Base-by-base conservation (phyloP, 2,113 vertebrate genomes). In the Actenoides lindsayi region DNA sequence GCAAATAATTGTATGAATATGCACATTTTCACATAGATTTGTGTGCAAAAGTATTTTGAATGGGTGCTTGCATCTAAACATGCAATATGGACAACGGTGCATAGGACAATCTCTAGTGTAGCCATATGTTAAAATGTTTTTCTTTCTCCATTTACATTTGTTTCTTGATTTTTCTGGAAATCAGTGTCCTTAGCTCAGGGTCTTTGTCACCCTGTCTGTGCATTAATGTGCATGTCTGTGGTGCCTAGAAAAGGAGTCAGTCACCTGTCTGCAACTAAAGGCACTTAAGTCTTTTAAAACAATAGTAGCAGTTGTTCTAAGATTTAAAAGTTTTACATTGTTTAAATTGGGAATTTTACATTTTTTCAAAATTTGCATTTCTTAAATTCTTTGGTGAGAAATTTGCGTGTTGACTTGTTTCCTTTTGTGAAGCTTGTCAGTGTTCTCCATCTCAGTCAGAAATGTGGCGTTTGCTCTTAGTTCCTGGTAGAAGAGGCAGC, bases 191-290 rank as follows among this genome's bases (percentile, higher is more conserved):
- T 80, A 33, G 8, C 17, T 30, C 2, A 39, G 28, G 5, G 21
- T 35, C 11, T 73, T 62, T 67, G 24, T 39, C 21, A 73, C 28
- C 5, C 46, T 46, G 46, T 46, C 6, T 44, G 5, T 41, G 23
- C 5, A 3, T 5, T 7, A n/a, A 4, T 27, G 4, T 37, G 39
- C 17, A 33, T 5, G 8, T 27, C 8, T 57, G 39, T 3, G 20
- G 33, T 31, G 6, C 10, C 42, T 83, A 69, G 19, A n/a, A 46
- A 12, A 57, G 46, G 31, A 76, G 13, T 37, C 12, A 39, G 13
- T n/a, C 11, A 39, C 11, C 23, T 53, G 24, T 53, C 16, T 48
- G 20, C 53, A 30, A 25, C 5, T 64, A n/a, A 37, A 16, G 15
- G 6, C 6, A 19, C 25, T 46, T 44, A 13, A 62, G 9, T 37